These are phyloP conservation scores for Mugil cephalus DNA, from an alignment of 2,113 vertebrate species.

Conservation along the genomic window DNA sequence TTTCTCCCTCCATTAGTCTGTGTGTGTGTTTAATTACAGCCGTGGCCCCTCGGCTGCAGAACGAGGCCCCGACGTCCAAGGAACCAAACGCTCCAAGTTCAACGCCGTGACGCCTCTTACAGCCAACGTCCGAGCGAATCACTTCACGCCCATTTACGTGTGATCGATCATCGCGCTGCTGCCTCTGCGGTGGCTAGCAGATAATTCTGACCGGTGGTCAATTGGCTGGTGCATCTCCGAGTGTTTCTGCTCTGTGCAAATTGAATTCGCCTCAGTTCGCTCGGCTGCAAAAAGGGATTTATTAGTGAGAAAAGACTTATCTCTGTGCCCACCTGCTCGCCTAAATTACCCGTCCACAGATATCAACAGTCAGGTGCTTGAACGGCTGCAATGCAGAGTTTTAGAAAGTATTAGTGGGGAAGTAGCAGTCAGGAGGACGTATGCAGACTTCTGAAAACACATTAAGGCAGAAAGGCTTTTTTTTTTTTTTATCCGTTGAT, in stretches of 20 bases:
- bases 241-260: conserved; percentile 49
- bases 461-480: not conserved
- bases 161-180: conserved; percentile 10
- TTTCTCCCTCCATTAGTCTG: conserved; percentile 66
- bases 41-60: conserved; percentile 55
- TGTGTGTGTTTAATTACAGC: conserved; percentile 64
- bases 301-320: conserved; percentile 71
- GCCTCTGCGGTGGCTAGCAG: conserved; percentile 35
- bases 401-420: not conserved
- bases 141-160: conserved; percentile 9
- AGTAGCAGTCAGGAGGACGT: not conserved
- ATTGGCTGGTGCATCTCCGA: conserved; percentile 28
- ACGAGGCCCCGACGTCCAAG: conserved; percentile 3
- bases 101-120: no score
- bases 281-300: conserved; percentile 65
- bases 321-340: conserved; percentile 64
- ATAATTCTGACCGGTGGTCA: conserved; percentile 60
- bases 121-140: not conserved
- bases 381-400: conserved; percentile 47
- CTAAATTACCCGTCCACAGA: conserved; percentile 62
- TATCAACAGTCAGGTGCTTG: conserved; percentile 34
- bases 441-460: not conserved
- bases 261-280: conserved; percentile 61
- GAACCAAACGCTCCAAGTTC: no score
- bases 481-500: no score